Percentiles rank a stretch among this genome's conserved stretches.
These are phyloP conservation scores for Serranus cabrilla DNA, from an alignment of 2,797 vertebrate species.

Conservation along the genomic window DNA sequence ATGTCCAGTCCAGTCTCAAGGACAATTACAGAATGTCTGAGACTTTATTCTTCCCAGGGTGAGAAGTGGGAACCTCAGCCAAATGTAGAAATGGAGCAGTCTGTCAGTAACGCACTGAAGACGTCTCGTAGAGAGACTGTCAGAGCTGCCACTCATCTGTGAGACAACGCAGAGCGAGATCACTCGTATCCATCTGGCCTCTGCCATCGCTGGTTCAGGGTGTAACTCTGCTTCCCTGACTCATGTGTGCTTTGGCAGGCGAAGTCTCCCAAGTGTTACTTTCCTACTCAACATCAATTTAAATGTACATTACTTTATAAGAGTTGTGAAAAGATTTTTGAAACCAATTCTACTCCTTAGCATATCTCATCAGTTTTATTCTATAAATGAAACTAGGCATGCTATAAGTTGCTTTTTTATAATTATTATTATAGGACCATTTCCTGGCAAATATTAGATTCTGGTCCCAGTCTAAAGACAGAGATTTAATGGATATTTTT, in stretches of 20 bases:
- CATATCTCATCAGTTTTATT: conserved; percentile 15
- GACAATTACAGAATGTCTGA: conserved; percentile 86
- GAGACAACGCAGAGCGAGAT: conserved; percentile 47
- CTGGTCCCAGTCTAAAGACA: conserved; percentile 13
- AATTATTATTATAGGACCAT: conserved; percentile 28
- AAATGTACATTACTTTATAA: conserved; percentile 46
- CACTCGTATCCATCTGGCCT: conserved; percentile 47
- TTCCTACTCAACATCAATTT: conserved; percentile 54
- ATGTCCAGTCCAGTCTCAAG: conserved; percentile 80
- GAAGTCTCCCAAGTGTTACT: conserved; percentile 47
- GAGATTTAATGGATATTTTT: conserved; percentile 36
- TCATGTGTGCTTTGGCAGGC: conserved; percentile 56
- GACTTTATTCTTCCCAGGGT: conserved; percentile 82
- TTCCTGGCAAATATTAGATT: conserved; percentile 35
- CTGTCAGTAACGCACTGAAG: conserved; percentile 51
- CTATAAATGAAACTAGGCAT: conserved; percentile 15
- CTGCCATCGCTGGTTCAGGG: conserved; percentile 15
- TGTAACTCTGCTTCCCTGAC: conserved; percentile 36
- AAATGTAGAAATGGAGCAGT: conserved; percentile 65
- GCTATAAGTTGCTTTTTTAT: conserved; percentile 13
- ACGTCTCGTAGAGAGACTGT: conserved; percentile 51
- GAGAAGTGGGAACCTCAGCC: conserved; percentile 70
- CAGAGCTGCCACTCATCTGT: conserved; percentile 55
- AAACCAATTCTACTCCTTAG: conserved; percentile 22
- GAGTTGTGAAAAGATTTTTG: conserved; percentile 55